These are phyloP conservation scores for Agrochola circellaris DNA, from an alignment of 2,888 invertebrate genomes.

Conservation along the genomic window DNA sequence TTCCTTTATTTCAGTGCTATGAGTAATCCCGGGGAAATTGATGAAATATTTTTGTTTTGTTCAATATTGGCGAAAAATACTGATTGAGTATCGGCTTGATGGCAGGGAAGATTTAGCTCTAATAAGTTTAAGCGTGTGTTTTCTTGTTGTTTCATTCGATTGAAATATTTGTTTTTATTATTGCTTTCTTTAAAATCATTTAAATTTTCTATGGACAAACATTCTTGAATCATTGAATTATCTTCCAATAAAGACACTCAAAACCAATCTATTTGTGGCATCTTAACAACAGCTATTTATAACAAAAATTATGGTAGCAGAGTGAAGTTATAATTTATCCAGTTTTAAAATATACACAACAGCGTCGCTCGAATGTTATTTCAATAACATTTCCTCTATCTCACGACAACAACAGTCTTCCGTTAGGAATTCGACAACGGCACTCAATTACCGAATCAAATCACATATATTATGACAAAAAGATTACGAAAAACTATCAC, in stretches of 20 bases:
- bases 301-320: neutral
- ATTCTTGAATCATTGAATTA: neutral
- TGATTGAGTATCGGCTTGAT: neutral
- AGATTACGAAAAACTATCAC: constrained; percentile 53
- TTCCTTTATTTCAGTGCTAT: constrained; percentile 33
- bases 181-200: neutral
- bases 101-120: neutral
- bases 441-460: constrained; percentile 49
- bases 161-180: neutral
- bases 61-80: neutral
- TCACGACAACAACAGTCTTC: constrained; percentile 8
- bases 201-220: neutral
- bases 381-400: neutral
- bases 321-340: neutral
- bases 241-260: too few species aligned
- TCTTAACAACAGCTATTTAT: neutral
- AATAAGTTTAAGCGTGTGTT: neutral
- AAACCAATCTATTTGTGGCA: neutral
- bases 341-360: neutral
- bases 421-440: constrained; percentile 2
- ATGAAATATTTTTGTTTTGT: constrained; percentile 6
- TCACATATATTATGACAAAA: constrained; percentile 42
- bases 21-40: constrained; percentile 43
- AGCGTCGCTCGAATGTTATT: neutral
- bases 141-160: neutral